Conservation (phyloP, 2,888 invertebrate species). For the Hybos culiciformis region DNA sequence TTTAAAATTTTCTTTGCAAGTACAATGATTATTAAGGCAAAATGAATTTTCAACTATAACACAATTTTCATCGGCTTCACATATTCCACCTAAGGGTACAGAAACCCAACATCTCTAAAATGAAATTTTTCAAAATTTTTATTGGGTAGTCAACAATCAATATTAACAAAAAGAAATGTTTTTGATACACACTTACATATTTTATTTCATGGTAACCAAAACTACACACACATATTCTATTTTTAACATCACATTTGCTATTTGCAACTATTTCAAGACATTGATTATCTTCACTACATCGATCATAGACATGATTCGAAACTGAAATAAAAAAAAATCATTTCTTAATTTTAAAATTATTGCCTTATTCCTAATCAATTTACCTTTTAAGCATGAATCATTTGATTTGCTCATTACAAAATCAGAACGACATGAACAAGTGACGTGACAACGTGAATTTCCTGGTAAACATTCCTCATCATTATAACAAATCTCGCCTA, state of each 20-base stretch:
- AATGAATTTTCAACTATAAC: conserved; percentile 10
- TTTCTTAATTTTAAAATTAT: too few relatives aligned
- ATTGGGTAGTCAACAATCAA: not conserved
- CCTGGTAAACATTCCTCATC: conserved; percentile 29
- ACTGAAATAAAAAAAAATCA: too few relatives aligned
- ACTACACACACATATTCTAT: conserved; percentile 13
- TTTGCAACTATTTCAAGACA: conserved; percentile 13
- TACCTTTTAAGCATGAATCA: conserved; percentile 26
- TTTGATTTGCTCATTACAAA: conserved; percentile 24
- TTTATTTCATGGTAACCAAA: conserved; percentile 14
- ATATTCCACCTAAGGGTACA: conserved; percentile 14
- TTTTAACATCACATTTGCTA: conserved; percentile 13
- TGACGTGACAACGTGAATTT: conserved; percentile 25
- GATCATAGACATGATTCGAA: conserved; percentile 12
- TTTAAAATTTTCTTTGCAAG: conserved; percentile 11
- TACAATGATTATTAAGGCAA: conserved; percentile 14
- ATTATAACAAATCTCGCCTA: conserved; percentile 24
- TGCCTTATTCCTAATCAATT: not conserved
- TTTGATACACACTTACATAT: conserved; percentile 12
- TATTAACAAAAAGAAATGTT: not conserved
- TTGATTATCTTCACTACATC: conserved; percentile 15
- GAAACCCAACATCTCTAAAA: conserved; percentile 18
- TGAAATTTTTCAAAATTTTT: not conserved
- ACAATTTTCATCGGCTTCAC: conserved; percentile 18
- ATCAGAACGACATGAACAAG: conserved; percentile 27